Evolutionary conservation across 2,797 vertebrate genomes (phyloP), one percentile per base, ranked within the genome.

Genomic region (Propithecus deckenii): DNA sequence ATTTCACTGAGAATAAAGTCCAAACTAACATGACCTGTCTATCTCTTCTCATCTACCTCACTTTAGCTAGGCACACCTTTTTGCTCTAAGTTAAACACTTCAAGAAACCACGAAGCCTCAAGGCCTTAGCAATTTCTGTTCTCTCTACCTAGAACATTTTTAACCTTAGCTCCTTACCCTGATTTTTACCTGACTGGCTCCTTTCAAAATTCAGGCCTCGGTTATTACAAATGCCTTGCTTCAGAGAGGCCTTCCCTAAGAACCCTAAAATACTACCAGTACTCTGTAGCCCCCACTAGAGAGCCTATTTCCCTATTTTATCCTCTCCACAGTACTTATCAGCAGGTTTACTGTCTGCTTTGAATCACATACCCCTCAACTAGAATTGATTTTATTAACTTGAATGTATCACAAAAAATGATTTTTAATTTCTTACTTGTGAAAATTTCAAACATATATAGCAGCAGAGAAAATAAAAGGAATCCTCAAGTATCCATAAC

Each of bases 201-300:
- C 28, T 46, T 69, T 43, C 41, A 79, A 95, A 95, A 94, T 46
- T 81, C 59, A 80, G 50, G 80, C 52, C 84, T 94, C 78, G 79
- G 61, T 9, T 72, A 25, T 57, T 57, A 57, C 23, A 32, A 80
- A 80, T 22, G 11, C 23, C 12, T 25, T 48, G 67, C 59, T 71
- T 81, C 30, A 67, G 0, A 71, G 15, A 75, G 38, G 25, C 43
- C 41, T 67, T 76, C 43, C 43, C 43, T 52, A 22, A 43, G 13
- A 52, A 57, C 14, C 11, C 5, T 63, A 12, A 67, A n/a, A 14
- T 32, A 15, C 4, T 13, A 20, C 30, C 4, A 46, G 35, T 38
- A 46, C 55, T 65, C 5, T 32, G 30, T 4, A 17, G 12, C 32
- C 38, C 22, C 17, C 22, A 41, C 2, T 50, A 38, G 61, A 14